phyloP scores from a whole-genome alignment of 2,888 invertebrate genomes.

The Epinotia nisella region DNA sequence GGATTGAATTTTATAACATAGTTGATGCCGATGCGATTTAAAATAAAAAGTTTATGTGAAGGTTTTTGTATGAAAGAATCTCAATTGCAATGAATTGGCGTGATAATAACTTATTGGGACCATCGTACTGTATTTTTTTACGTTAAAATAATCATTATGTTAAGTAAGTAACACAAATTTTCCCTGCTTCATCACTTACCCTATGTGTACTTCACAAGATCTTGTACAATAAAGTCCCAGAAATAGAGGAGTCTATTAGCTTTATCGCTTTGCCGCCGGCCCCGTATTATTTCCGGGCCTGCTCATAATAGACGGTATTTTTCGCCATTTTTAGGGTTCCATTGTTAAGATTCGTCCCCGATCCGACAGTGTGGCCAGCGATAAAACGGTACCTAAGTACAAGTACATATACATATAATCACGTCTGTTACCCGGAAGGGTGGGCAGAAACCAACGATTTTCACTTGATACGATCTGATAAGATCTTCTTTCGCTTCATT shows the following conservation, averaged over 20 bases:
- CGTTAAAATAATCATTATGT: no score
- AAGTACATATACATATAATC: background rate
- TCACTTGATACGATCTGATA: background rate
- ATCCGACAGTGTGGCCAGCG: background rate
- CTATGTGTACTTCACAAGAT: background rate
- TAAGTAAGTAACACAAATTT: no score
- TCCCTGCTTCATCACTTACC: background rate
- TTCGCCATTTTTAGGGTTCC: conserved; percentile 28
- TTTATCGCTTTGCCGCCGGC: conserved; percentile 29
- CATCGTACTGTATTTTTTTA: no score
- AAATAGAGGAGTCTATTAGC: conserved; percentile 34
- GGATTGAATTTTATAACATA: background rate
- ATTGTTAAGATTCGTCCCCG: conserved; percentile 8
- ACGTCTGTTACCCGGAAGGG: background rate
- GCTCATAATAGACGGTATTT: conserved; percentile 26
- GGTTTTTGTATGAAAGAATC: no score
- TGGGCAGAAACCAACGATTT: background rate
- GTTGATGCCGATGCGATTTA: no score
- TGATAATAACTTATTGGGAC: no score
- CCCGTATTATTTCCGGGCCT: conserved; percentile 38
- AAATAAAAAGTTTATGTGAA: no score
- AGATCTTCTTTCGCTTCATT: no score
- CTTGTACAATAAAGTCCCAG: conserved; percentile 7
- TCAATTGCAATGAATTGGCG: no score
- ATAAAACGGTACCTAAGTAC: background rate